These are phyloP conservation scores for Bruchidius siliquastri DNA, from an alignment of 2,888 invertebrate species.

Conservation along the genomic window DNA sequence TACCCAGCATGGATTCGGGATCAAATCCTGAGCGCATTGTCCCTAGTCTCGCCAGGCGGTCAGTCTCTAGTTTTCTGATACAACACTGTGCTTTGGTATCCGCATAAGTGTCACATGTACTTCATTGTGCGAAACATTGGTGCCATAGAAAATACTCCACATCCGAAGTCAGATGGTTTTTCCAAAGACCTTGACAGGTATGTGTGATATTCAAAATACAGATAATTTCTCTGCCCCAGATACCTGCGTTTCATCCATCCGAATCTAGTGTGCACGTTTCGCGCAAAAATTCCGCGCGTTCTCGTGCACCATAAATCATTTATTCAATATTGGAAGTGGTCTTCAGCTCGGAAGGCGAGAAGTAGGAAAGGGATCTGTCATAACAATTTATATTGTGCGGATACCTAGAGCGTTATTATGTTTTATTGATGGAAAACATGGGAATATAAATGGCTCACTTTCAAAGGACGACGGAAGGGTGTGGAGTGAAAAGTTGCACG, in stretches of 20 bases:
- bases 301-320: constrained; percentile 17
- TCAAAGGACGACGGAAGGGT: constrained; percentile 1
- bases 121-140: too few species aligned
- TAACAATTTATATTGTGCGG: constrained; percentile 21
- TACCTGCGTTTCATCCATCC: neutral
- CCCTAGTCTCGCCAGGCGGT: too few species aligned
- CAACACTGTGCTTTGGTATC: too few species aligned
- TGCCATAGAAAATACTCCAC: too few species aligned
- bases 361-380: constrained; percentile 20
- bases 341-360: constrained; percentile 8
- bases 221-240: neutral
- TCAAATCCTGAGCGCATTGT: too few species aligned
- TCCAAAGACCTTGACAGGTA: too few species aligned
- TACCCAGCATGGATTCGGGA: too few species aligned
- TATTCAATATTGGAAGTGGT: constrained; percentile 22
- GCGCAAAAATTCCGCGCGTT: neutral
- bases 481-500: neutral
- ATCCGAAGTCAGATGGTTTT: too few species aligned
- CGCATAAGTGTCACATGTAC: too few species aligned
- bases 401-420: constrained; percentile 12
- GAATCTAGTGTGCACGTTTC: constrained; percentile 7
- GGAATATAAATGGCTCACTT: constrained; percentile 8
- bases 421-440: constrained; percentile 15
- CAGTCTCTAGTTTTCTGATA: too few species aligned
- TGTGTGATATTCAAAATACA: neutral